These are phyloP conservation scores for Tachuris rubrigastra DNA, from an alignment of 2,113 vertebrate species.

Conservation along the genomic window DNA sequence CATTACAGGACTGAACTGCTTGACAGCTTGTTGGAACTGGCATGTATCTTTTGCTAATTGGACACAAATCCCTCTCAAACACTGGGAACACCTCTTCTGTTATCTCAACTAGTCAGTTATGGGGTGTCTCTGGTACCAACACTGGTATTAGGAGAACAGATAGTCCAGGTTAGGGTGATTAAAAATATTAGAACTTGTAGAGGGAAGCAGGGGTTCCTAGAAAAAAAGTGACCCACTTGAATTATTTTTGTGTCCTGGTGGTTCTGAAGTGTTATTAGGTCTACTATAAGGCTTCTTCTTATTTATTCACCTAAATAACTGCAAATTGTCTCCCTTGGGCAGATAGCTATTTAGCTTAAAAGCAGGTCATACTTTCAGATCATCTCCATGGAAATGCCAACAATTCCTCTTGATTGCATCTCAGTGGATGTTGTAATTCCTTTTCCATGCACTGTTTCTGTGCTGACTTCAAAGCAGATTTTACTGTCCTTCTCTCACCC, in stretches of 20 bases:
- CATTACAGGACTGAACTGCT: neutral
- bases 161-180: neutral
- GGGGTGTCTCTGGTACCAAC: neutral
- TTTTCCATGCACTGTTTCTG: neutral
- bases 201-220: neutral
- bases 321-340: neutral
- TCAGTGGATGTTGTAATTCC: neutral
- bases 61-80: neutral
- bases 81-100: neutral
- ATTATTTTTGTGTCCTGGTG: neutral
- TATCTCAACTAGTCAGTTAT: neutral
- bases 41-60: accelerated
- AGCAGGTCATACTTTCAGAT: neutral
- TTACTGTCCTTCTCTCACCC: neutral
- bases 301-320: neutral
- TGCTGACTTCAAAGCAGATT: neutral
- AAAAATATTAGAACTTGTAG: neutral
- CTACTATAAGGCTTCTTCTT: neutral
- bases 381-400: neutral
- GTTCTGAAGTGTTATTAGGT: neutral
- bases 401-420: neutral
- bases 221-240: neutral
- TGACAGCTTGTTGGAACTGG: neutral
- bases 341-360: neutral
- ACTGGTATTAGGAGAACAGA: neutral